Evolutionary conservation across 2,113 vertebrate species (phyloP).

Genomic region (Puffinus mauretanicus): DNA sequence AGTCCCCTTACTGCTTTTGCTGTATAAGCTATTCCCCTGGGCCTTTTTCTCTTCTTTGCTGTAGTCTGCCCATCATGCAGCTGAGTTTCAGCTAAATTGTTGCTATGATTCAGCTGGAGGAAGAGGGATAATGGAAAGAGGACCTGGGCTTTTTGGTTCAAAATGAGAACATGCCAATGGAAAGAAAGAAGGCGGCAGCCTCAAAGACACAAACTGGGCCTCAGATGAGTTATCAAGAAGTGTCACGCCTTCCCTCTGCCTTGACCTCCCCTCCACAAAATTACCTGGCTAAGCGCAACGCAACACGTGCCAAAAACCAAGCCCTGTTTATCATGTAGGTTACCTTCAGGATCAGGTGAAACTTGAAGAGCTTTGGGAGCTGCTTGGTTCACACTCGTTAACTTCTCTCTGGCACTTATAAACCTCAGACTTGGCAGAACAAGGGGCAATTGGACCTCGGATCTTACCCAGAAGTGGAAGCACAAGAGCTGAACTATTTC

Average conservation of each 20-base stretch:
- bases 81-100: neutral
- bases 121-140: neutral
- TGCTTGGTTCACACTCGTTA: neutral
- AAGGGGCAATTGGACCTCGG: neutral
- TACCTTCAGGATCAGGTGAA: constrained; percentile 41
- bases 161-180: neutral
- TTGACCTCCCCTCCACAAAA: constrained; percentile 27
- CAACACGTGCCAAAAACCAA: neutral
- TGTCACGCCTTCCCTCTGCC: neutral
- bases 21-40: neutral
- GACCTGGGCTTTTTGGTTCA: neutral
- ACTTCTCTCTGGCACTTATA: constrained; percentile 22
- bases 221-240: neutral
- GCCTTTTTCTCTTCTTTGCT: neutral
- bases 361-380: constrained; percentile 12
- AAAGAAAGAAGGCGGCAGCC: neutral
- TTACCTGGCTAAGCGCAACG: constrained; percentile 1
- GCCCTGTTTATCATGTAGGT: neutral
- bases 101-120: neutral
- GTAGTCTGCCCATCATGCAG: neutral
- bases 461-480: constrained; percentile 49
- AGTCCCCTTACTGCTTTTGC: neutral
- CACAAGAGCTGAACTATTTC: constrained; percentile 34
- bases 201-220: neutral
- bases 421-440: constrained; percentile 25